phyloP scores from a whole-genome alignment of 2,888 invertebrate genomes.

The Eucriotettix oculatus region DNA sequence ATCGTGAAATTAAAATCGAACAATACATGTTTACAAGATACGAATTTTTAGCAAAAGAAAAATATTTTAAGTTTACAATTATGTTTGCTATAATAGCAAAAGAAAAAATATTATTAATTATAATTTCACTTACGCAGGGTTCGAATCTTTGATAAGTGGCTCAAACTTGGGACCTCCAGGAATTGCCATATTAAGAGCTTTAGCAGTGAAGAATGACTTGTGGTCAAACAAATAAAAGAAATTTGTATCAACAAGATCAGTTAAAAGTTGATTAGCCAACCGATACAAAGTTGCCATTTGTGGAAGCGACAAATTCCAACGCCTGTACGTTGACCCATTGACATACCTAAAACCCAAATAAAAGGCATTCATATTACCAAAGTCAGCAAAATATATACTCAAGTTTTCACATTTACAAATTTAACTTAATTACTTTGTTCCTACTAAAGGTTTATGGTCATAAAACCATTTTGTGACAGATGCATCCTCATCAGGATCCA shows the following conservation, averaged over 20 bases:
- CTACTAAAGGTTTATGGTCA: constrained; percentile 90
- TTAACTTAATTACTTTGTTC: constrained; percentile 48
- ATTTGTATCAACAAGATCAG: constrained; percentile 95
- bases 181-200: constrained; percentile 98
- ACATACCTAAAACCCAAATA: constrained; percentile 42
- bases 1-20: too few species aligned
- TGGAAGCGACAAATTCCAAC: constrained; percentile 89
- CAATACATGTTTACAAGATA: constrained; percentile 3
- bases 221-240: constrained; percentile 98
- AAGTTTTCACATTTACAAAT: not conserved
- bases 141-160: constrained; percentile 94
- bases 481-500: constrained; percentile 87
- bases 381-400: not conserved
- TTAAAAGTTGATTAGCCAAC: constrained; percentile 90
- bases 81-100: constrained; percentile 2
- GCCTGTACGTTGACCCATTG: constrained; percentile 92
- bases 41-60: constrained; percentile 2
- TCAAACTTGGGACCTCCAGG: constrained; percentile 99
- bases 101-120: constrained; percentile 3
- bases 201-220: constrained; percentile 99
- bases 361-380: not conserved
- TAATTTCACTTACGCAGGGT: constrained; percentile 52
- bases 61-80: not conserved
- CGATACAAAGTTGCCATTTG: constrained; percentile 97
- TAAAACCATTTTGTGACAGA: constrained; percentile 95